Base-by-base conservation (phyloP, 2,888 invertebrate genomes). In the Hypomecis atomaria region DNA sequence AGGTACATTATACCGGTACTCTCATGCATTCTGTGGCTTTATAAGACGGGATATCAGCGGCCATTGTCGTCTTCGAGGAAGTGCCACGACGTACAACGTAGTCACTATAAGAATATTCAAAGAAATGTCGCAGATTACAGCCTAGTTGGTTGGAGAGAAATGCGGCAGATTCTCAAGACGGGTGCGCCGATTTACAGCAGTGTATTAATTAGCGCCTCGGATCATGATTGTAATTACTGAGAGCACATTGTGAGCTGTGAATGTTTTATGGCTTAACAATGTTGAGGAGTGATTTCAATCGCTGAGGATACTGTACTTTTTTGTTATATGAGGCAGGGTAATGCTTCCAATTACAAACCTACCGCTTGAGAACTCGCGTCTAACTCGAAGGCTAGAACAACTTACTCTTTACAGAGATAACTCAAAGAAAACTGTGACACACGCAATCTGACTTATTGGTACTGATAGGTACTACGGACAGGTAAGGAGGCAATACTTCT, bases 11-110 rank as follows among this genome's bases (percentile, higher is more conserved):
- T 44, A 56, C 49, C 33, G 38, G 37, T 38, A 45, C 59, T 52
- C 42, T 37, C 10, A 37, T 45, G 11, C 44, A 59, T 38, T 54
- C 50, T 59, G 50, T 56, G 64, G 59, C 38, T 56, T 56, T 47
- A 52, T 55, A 56, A 57, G 49, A 36, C 49, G 53, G 60, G 57
- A 58, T 61, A 53, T 48, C 40, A 48, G 11, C 52, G 56, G 42
- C 44, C 59, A 57, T 61, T 65, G 60, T 65, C 13, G 13, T 33
- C 48, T 57, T 60, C 60, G 33, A 61, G 57, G 65, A 65, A 65
- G 43, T 34, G 48, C 23, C 60, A 52, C 53, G 53, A 52, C 10
- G 33, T 42, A 34, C 7, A 37, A 9, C 34, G 34, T 38, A 54
- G 58, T 63, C 47, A 43, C 11, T 50, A 60, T n/a, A n/a, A 10